A percentile compares a stretch with the other conserved stretches of the same genome.
Conservation (phyloP, 37 sponge, comb jelly and placozoan species). For the Bolinopsis microptera region DNA sequence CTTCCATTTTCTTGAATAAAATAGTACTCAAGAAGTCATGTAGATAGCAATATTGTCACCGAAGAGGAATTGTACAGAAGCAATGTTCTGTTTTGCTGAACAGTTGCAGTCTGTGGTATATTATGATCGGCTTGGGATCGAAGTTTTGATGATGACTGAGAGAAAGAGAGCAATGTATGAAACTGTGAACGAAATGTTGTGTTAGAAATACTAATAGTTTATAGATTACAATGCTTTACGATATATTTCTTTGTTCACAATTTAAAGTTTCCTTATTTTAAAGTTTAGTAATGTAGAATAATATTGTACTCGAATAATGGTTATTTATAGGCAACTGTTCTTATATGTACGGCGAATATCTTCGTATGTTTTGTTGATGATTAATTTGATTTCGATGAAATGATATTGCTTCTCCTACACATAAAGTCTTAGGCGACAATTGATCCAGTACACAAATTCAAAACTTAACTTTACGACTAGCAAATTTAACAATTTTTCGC, state of each 20-base stretch:
- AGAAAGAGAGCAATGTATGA: not conserved
- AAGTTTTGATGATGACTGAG: not conserved
- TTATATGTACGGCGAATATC: not conserved
- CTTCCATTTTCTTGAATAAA: not conserved
- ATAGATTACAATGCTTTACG: not conserved
- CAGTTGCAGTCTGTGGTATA: not conserved
- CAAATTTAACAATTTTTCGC: not conserved
- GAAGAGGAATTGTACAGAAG: not conserved
- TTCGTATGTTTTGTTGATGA: not conserved
- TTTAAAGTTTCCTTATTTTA: not conserved
- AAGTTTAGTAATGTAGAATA: not conserved
- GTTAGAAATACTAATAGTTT: not conserved
- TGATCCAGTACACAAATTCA: not conserved
- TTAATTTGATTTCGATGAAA: not conserved
- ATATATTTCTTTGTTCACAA: not conserved
- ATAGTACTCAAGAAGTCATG: not conserved
- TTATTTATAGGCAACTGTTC: not conserved
- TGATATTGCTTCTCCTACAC: not conserved
- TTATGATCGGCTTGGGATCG: not conserved
- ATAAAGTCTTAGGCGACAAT: not conserved
- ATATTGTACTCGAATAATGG: not conserved
- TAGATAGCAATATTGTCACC: not conserved
- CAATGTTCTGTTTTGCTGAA: too few species aligned
- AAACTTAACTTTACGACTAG: not conserved
- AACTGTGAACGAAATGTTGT: not conserved